Conservation (phyloP, 2,888 invertebrate genomes). For the Orchesella flavescens region DNA sequence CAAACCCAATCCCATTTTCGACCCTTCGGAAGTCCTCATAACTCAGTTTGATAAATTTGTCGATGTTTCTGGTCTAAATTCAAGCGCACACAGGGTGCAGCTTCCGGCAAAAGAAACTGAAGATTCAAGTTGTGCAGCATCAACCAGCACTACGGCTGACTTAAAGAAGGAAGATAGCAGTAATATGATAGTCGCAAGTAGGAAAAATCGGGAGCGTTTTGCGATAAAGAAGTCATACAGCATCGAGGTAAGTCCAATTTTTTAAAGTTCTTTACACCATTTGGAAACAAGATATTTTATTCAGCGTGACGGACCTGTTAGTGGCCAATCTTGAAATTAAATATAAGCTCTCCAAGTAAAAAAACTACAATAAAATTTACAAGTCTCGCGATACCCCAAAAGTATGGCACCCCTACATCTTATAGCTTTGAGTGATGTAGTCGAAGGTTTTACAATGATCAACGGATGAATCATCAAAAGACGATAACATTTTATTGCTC, state of each 20-base stretch:
- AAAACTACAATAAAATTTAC: background rate
- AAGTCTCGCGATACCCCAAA: no score
- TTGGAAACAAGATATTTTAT: no score
- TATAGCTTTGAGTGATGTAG: no score
- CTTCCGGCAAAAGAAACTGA: background rate
- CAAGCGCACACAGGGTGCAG: no score
- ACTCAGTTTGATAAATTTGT: slow-evolving; percentile 55
- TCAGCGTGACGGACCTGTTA: no score
- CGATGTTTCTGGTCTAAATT: slow-evolving; percentile 20
- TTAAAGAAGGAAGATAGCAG: slow-evolving; percentile 41
- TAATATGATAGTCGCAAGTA: slow-evolving; percentile 89
- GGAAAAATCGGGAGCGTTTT: slow-evolving; percentile 96
- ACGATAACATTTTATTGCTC: no score
- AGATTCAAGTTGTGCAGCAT: background rate
- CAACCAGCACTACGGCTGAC: background rate
- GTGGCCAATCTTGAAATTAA: background rate
- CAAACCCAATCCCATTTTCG: slow-evolving; percentile 68
- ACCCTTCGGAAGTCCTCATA: slow-evolving; percentile 62
- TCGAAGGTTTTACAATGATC: no score
- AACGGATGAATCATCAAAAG: no score
- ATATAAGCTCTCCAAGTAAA: background rate
- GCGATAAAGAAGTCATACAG: slow-evolving; percentile 98
- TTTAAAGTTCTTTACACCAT: background rate
- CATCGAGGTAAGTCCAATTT: slow-evolving; percentile 86
- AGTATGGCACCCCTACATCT: no score